phyloP scores from a whole-genome alignment of 2,797 vertebrate species.

The Cuniculus paca region DNA sequence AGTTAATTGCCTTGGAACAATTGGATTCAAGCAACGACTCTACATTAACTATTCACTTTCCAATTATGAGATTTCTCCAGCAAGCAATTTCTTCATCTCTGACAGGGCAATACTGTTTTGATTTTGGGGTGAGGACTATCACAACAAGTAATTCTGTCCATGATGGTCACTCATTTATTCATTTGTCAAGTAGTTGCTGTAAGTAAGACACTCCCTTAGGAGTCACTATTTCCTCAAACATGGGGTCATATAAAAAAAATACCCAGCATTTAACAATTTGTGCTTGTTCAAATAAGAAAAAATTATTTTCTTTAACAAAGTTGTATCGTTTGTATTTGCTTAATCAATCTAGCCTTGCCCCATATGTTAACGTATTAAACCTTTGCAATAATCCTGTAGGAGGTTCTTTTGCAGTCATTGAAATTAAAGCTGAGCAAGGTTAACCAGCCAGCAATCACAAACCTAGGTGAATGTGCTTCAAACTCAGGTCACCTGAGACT shows the following conservation, averaged over 20 bases:
- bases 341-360: background rate
- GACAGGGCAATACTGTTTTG: background rate
- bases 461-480: background rate
- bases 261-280: background rate
- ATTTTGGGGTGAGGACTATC: background rate
- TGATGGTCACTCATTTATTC: conserved; percentile 1
- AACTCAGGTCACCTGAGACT: background rate
- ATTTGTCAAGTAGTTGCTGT: background rate
- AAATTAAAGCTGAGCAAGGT: background rate
- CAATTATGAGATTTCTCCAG: background rate
- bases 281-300: background rate
- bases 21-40: background rate
- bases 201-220: background rate
- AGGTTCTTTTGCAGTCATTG: background rate
- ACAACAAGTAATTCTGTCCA: background rate
- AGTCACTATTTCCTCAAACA: conserved; percentile 31
- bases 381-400: background rate
- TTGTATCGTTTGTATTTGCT: background rate
- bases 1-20: conserved; percentile 13
- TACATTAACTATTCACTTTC: background rate
- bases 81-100: background rate
- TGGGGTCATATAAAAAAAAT: background rate
- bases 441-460: background rate
- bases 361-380: background rate
- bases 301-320: background rate